A percentile compares a stretch with the other conserved stretches of the same genome.
Evolutionary conservation across 1,140 invertebrate species (phyloP).

Genomic region (Tetramorium alpestre): DNA sequence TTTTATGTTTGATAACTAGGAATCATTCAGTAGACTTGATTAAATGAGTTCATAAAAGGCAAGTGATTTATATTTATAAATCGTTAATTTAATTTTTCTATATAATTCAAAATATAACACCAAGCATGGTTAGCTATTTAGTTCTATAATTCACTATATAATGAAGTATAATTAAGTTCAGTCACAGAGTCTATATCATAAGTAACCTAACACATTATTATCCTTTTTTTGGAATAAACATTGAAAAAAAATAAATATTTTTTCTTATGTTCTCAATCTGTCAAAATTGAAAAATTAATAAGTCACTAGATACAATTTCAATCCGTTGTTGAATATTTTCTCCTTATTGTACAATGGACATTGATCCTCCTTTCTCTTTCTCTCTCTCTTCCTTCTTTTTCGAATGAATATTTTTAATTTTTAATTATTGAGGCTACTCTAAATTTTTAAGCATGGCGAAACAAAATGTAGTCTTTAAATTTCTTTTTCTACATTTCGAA

Average conservation of each 20-base stretch:
- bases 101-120: constrained; percentile 2
- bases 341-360: no score
- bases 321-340: background rate
- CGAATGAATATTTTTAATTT: background rate
- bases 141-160: background rate
- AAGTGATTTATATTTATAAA: background rate
- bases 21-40: background rate
- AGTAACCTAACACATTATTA: no score
- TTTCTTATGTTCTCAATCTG: background rate
- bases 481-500: background rate
- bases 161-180: background rate
- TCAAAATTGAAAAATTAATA: no score
- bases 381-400: background rate
- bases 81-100: background rate
- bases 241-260: background rate
- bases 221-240: background rate
- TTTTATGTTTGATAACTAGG: background rate
- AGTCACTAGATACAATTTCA: background rate
- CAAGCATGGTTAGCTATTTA: background rate
- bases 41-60: background rate
- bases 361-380: background rate
- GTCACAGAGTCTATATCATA: background rate
- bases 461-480: background rate
- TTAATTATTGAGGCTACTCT: background rate
- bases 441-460: background rate